Conservation (phyloP, 2,113 vertebrate genomes). For the Chrysochloris asiatica region DNA sequence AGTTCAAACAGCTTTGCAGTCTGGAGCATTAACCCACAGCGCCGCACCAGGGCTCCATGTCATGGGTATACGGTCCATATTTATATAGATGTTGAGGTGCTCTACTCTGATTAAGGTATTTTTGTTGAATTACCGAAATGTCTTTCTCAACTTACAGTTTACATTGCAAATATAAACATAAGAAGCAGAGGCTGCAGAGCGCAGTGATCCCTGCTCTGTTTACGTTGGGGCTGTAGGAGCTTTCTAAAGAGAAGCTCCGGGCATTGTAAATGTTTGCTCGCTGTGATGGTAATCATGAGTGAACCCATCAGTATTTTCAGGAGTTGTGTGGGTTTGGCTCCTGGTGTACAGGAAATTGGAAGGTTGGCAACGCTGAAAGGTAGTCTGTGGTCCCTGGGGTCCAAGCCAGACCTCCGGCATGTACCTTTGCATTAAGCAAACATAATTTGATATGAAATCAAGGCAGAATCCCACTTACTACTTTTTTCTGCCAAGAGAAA, state of each 20-base stretch:
- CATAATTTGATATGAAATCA: background rate
- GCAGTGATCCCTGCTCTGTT: background rate
- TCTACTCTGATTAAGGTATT: background rate
- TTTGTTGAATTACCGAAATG: background rate
- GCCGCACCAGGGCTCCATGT: too few species aligned
- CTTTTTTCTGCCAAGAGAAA: background rate
- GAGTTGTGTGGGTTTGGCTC: background rate
- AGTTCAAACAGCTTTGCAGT: too few species aligned
- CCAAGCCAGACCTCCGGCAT: background rate
- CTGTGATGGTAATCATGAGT: fast-evolving
- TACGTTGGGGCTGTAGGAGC: background rate
- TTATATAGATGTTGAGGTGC: background rate
- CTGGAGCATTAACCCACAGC: too few species aligned
- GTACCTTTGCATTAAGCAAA: background rate
- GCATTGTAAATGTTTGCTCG: background rate
- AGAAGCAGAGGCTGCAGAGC: background rate
- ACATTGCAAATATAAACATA: background rate
- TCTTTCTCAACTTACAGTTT: background rate
- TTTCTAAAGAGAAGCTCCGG: background rate
- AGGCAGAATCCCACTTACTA: background rate
- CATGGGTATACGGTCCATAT: background rate
- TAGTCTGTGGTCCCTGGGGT: background rate
- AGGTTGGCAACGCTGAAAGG: background rate
- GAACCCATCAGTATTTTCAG: background rate
- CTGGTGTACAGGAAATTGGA: background rate